Conservation (phyloP, 92 coral and sea anemone species). For the Pocillopora meandrina region DNA sequence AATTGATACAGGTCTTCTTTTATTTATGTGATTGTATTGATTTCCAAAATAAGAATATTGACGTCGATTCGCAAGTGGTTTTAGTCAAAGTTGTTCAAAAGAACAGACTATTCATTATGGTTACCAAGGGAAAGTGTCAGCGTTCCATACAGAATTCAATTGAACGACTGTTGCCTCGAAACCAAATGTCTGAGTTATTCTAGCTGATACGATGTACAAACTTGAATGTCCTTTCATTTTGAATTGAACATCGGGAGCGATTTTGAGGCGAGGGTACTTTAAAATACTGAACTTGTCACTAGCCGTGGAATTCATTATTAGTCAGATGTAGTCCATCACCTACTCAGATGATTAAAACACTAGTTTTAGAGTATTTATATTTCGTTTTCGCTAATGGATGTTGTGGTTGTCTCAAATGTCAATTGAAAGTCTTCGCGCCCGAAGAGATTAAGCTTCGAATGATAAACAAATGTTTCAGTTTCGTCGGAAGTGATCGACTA, state of each 20-base stretch:
- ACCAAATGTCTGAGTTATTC: background rate
- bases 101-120: slow-evolving; percentile 20
- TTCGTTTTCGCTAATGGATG: slow-evolving; percentile 17
- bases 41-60: slow-evolving; percentile 70
- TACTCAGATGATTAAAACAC: background rate
- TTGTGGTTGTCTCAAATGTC: slow-evolving; percentile 15
- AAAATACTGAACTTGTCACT: slow-evolving; percentile 30
- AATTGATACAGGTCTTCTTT: slow-evolving; percentile 66
- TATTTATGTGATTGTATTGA: slow-evolving; percentile 64
- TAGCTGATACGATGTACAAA: slow-evolving; percentile 2
- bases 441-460: slow-evolving; percentile 14
- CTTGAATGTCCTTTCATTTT: slow-evolving; percentile 15
- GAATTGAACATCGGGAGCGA: background rate
- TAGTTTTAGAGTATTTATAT: background rate
- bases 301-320: slow-evolving; percentile 43
- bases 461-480: slow-evolving; percentile 10
- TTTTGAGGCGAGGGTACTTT: background rate
- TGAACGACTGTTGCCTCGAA: slow-evolving; percentile 8
- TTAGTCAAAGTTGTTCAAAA: slow-evolving; percentile 22
- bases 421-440: slow-evolving; percentile 25
- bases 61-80: slow-evolving; percentile 54
- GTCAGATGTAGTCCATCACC: background rate
- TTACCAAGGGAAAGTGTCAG: slow-evolving; percentile 34
- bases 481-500: slow-evolving; percentile 6
- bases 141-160: slow-evolving; percentile 23